Evolutionary conservation across 2,113 vertebrate genomes (phyloP), one percentile per base, ranked within the genome.

Genomic region (Xyrauchen texanus): DNA sequence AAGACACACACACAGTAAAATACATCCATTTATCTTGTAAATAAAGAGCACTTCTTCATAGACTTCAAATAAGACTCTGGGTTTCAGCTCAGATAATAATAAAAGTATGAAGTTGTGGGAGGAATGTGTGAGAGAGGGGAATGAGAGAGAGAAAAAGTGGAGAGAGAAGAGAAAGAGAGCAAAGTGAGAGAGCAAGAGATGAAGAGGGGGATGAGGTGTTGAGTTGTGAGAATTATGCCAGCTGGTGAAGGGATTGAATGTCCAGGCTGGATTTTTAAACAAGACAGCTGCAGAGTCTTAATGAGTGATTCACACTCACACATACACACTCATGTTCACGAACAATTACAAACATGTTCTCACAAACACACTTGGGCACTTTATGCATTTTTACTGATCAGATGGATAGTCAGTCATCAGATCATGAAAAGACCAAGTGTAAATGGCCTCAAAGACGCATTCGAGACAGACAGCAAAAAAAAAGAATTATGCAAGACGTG

Each of bases 181-280:
- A 34, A 34, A 34, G 21, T 34, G 7, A n/a, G 46, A 42, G 55
- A 34, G 58, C 51, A 67, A 57, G 12, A 70, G 70, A 72, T 15
- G 16, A 58, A 77, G 70, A 47, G 44, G 21, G 21, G 21, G 51
- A n/a, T 16, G 61, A 68, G 65, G 58, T 69, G 76, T 76, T 75
- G 58, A 84, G 73, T 76, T 63, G 61, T 76, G 71, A 73, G 53
- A 84, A 78, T 57, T 68, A 71, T 51, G 66, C 60, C 79, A 81
- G 79, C 83, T 84, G 79, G 83, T 64, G 52, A 34, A 55, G 76
- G 78, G 64, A 60, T 64, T 44, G 61, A 53, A 52, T 65, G 69
- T 53, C 34, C 70, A 80, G 79, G 88, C 85, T 87, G 79, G 82
- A 87, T 86, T 88, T 89, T 90, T 87, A 90, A 90, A 90, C 68